Evolutionary conservation across 2,888 invertebrate genomes (phyloP), one percentile per base, ranked within the genome.

Genomic region (Zeuzera pyrina): DNA sequence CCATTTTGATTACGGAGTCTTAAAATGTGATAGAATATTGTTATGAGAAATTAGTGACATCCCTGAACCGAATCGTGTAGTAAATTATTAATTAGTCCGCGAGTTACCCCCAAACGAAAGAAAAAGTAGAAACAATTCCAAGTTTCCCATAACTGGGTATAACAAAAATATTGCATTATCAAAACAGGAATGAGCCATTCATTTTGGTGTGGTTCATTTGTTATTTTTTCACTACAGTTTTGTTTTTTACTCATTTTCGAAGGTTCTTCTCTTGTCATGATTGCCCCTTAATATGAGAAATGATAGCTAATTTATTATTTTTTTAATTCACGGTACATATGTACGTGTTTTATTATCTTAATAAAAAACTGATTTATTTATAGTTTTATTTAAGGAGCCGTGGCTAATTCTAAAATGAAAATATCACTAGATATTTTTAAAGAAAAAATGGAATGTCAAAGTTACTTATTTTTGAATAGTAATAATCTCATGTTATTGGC

Each of bases 11-110:
- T n/a, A n/a, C n/a, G n/a, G n/a, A n/a, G n/a, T n/a, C n/a, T n/a
- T n/a, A n/a, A n/a, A n/a, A n/a, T n/a, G n/a, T n/a, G n/a, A n/a
- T n/a, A n/a, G n/a, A n/a, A n/a, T n/a, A n/a, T n/a, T n/a, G n/a
- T n/a, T n/a, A n/a, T n/a, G n/a, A n/a, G n/a, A n/a, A n/a, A n/a
- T n/a, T n/a, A n/a, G 48, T 50, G 58, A 30, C 58, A 60, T 35
- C 62, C 60, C 61, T 58, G 57, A 52, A 48, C 58, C 52, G 67
- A 65, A 51, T 54, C 66, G 61, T 68, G 55, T 65, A 65, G 59
- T 61, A 62, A 64, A 71, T 73, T 79, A 81, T 81, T 79, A 81
- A 81, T 79, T 79, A 81, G 76, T 66, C 56, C 63, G 51, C 55
- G 54, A 65, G 58, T 67, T 71, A 62, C 66, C 70, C 67, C 60